phyloP scores from a whole-genome alignment of 2,113 vertebrate species.

The Pelecanus crispus region DNA sequence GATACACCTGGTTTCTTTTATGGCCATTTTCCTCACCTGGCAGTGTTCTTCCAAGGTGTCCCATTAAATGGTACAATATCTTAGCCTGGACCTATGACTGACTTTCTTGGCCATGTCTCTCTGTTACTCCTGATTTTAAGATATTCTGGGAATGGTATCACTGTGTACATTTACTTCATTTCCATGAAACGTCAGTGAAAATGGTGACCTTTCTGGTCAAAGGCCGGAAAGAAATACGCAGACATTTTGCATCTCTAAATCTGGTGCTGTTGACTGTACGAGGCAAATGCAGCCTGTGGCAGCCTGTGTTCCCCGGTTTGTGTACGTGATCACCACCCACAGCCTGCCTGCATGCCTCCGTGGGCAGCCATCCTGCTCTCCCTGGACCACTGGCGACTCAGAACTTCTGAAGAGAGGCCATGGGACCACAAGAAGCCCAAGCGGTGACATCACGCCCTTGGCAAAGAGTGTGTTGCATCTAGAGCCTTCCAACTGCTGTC shows the following conservation, averaged over 20 bases:
- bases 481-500: accelerated
- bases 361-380: neutral
- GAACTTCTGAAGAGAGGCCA: neutral
- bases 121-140: neutral
- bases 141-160: neutral
- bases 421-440: neutral
- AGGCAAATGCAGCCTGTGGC: neutral
- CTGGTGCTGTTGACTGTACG: neutral
- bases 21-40: neutral
- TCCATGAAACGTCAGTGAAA: neutral
- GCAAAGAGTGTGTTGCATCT: neutral
- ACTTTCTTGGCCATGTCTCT: neutral
- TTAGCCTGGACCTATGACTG: neutral
- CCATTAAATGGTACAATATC: neutral
- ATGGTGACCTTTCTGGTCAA: neutral
- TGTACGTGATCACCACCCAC: neutral
- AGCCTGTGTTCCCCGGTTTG: neutral
- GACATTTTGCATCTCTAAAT: neutral
- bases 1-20: neutral
- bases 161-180: neutral
- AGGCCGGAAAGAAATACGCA: neutral
- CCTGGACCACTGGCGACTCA: neutral
- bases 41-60: neutral
- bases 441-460: neutral
- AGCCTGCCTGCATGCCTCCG: neutral